Evolutionary conservation across 2,888 invertebrate species (phyloP).

Genomic region (Itoplectis maculator): DNA sequence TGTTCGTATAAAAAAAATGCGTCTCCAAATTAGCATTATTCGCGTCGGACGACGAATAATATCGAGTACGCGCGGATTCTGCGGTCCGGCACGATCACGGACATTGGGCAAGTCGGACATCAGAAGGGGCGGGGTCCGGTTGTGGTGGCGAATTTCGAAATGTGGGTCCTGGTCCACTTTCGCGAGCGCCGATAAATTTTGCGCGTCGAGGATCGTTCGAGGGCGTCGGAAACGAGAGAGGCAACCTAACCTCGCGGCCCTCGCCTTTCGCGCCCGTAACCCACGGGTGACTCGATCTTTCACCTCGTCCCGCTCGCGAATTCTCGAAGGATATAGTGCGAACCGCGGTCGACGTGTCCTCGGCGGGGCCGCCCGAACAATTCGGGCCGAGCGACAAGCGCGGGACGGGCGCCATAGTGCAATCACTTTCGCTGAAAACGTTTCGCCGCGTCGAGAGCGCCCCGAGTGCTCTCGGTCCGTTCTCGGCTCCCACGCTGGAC

Average conservation of each 20-base stretch:
- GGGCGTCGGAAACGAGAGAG: slow-evolving; percentile 31
- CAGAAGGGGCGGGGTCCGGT: slow-evolving; percentile 22
- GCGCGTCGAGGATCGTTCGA: slow-evolving; percentile 28
- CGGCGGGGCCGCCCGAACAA: slow-evolving; percentile 17
- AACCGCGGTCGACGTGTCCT: neutral
- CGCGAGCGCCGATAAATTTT: slow-evolving; percentile 57
- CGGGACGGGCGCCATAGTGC: slow-evolving; percentile 32
- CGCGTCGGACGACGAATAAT: neutral
- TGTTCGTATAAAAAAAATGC: neutral
- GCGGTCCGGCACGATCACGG: slow-evolving; percentile 7
- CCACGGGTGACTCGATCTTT: slow-evolving; percentile 43
- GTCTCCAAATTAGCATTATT: neutral
- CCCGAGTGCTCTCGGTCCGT: slow-evolving; percentile 6
- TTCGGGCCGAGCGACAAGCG: slow-evolving; percentile 32
- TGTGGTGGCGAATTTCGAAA: slow-evolving; percentile 51
- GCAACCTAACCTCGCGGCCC: slow-evolving; percentile 31
- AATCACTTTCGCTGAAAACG: slow-evolving; percentile 61
- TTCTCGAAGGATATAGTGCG: slow-evolving; percentile 50
- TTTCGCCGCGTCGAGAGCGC: neutral
- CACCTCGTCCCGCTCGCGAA: slow-evolving; percentile 45
- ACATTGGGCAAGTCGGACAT: slow-evolving; percentile 32
- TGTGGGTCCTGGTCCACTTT: slow-evolving; percentile 51
- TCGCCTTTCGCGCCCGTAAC: slow-evolving; percentile 15
- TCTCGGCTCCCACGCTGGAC: slow-evolving; percentile 57
- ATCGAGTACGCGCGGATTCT: neutral